Evolutionary conservation across 2,113 vertebrate species (phyloP).

Genomic region (Apus apus): DNA sequence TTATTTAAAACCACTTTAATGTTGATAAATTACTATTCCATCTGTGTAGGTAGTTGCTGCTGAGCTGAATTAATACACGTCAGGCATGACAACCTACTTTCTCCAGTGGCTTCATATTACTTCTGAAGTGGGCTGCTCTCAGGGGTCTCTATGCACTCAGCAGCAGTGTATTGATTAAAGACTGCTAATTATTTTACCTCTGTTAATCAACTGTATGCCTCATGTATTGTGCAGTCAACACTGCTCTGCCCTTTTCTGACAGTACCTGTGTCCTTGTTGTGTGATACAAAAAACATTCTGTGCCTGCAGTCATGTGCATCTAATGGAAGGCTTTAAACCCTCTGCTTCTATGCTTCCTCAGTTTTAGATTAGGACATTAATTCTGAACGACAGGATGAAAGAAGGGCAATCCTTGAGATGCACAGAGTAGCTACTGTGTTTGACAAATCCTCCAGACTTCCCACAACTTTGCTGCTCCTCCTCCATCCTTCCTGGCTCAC

Average conservation of each 20-base stretch:
- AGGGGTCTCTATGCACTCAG: neutral
- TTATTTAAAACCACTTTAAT: neutral
- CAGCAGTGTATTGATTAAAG: neutral
- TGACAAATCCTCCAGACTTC: neutral
- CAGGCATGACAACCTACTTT: neutral
- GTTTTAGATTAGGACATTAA: neutral
- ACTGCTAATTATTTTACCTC: neutral
- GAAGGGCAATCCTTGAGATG: neutral
- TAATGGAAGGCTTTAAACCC: neutral
- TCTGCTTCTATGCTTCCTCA: neutral
- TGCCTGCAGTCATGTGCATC: neutral
- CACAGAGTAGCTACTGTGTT: neutral
- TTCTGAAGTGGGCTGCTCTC: neutral
- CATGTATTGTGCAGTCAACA: neutral
- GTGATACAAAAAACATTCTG: neutral
- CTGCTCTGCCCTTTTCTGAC: neutral
- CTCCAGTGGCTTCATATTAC: neutral
- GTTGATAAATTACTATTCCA: neutral
- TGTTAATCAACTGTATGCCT: neutral
- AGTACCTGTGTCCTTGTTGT: neutral
- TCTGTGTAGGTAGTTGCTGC: neutral
- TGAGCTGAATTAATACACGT: neutral
- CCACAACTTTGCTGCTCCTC: neutral
- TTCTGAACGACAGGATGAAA: neutral
- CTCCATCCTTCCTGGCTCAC: neutral